A percentile compares a stretch with the other conserved stretches of the same genome.
Conservation (phyloP, 1,140 invertebrate genomes). For the Dendroctonus valens region DNA sequence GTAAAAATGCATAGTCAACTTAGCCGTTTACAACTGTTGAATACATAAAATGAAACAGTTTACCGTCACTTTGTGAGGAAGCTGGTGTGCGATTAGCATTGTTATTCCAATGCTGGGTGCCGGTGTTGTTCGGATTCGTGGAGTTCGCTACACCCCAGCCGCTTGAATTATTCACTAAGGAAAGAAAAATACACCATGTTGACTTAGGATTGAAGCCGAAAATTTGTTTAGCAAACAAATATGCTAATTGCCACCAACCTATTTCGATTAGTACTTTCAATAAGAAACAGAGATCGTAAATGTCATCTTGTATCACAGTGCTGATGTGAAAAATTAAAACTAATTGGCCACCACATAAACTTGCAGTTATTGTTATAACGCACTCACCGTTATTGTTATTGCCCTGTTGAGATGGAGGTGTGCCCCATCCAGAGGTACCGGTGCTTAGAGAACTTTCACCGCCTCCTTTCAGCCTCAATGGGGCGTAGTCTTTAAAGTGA, state of each 20-base stretch:
- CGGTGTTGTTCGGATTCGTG: constrained; percentile 52
- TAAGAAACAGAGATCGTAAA: background rate
- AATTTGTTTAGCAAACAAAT: constrained; percentile 6
- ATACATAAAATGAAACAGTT: background rate
- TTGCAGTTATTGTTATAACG: too few species aligned
- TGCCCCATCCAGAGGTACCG: constrained; percentile 70
- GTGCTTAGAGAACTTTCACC: constrained; percentile 76
- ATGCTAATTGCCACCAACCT: constrained; percentile 18
- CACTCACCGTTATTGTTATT: constrained; percentile 60
- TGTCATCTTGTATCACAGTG: too few species aligned
- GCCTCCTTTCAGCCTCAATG: constrained; percentile 67
- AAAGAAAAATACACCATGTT: constrained; percentile 15
- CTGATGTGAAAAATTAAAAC: too few species aligned
- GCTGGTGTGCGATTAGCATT: constrained; percentile 59
- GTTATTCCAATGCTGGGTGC: constrained; percentile 61
- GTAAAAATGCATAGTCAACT: too few species aligned
- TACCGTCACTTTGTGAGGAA: constrained; percentile 52
- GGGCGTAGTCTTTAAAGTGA: constrained; percentile 52
- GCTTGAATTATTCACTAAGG: constrained; percentile 56
- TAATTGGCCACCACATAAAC: too few species aligned
- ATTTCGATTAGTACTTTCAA: constrained; percentile 2
- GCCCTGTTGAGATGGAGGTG: constrained; percentile 62
- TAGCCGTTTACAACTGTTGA: too few species aligned
- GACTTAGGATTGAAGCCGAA: background rate
- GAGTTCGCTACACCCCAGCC: constrained; percentile 56